Base-by-base conservation (phyloP, 2,888 invertebrate species). In the Amphimallon solstitiale region DNA sequence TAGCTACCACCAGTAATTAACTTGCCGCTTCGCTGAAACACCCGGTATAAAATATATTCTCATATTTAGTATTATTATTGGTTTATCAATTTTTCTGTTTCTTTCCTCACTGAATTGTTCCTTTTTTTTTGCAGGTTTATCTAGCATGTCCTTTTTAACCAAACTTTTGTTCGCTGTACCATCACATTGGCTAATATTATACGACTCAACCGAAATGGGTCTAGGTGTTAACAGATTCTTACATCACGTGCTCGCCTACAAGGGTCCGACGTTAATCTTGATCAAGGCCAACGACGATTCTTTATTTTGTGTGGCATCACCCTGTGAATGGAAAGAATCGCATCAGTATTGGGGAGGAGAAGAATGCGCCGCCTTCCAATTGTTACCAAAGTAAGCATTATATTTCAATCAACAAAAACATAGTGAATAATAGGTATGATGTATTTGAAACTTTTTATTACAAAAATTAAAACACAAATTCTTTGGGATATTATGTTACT, bases 291-390 rank as follows among this genome's bases (percentile, higher is more conserved):
- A 84, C 4, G 75, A 80, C 29, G 88, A 87, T 17, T 87, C 91
- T 69, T 86, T 91, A 67, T 90, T 92, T 76, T 94, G 92, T 78
- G 82, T 95, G 63, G 92, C 92, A 23, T 84, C 90, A 7, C 89
- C 93, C 10, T 84, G 84, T 66, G 95, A 95, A 81, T 96, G 96
- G 96, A 89, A 89, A 73, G 95, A 94, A 81, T 90, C 92, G 2
- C 90, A 93, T 82, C 86, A 89, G 52, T 94, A 93, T 83, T 93
- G 92, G 88, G 96, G 96, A 45, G 87, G 89, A 2, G 88, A 90
- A n/a, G 92, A 94, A 67, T 87, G 90, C 68, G 88, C 91, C 73
- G 86, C 93, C 45, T 83, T 95, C 65, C 94, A 94, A 80, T 81
- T 95, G 23, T 84, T 89, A 62, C 92, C 92, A 43, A 89, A 89